Percentiles rank a stretch among this genome's conserved stretches.
These are phyloP conservation scores for Euura lappo DNA, from an alignment of 1,140 invertebrate species.

Conservation along the genomic window DNA sequence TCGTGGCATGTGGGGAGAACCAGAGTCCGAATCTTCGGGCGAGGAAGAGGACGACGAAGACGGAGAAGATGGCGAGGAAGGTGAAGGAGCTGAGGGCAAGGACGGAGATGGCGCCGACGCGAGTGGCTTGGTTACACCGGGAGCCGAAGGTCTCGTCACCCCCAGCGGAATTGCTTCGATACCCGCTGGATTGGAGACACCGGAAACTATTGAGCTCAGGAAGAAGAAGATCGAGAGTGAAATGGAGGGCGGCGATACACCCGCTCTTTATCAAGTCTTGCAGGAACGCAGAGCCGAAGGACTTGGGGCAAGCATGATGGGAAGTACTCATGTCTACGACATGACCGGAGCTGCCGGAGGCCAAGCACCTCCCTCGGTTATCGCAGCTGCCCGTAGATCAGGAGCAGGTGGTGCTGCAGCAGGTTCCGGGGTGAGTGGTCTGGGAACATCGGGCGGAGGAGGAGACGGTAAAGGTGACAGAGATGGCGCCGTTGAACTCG, in stretches of 20 bases:
- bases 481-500: constrained; percentile 86
- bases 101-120: constrained; percentile 71
- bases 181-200: constrained; percentile 95
- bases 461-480: constrained; percentile 54
- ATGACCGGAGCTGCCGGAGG: constrained; percentile 71
- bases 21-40: constrained; percentile 93
- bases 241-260: constrained; percentile 94
- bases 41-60: constrained; percentile 86
- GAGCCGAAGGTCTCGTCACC: constrained; percentile 89
- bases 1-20: constrained; percentile 93
- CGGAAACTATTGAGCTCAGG: constrained; percentile 96
- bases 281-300: constrained; percentile 93
- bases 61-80: constrained; percentile 75
- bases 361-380: constrained; percentile 61
- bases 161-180: constrained; percentile 95
- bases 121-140: constrained; percentile 77
- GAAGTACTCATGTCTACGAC: constrained; percentile 96
- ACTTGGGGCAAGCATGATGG: constrained; percentile 97
- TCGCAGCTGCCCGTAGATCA: constrained; percentile 53
- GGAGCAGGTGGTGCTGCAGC: constrained; percentile 41
- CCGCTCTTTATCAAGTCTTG: constrained; percentile 90
- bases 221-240: constrained; percentile 97
- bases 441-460: constrained; percentile 29
- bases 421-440: not conserved
- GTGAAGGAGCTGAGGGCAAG: constrained; percentile 71